A percentile compares a stretch with the other conserved stretches of the same genome.
These are phyloP conservation scores for Porites australiensis DNA, from an alignment of 64 coral and sea anemone genomes.

Conservation along the genomic window DNA sequence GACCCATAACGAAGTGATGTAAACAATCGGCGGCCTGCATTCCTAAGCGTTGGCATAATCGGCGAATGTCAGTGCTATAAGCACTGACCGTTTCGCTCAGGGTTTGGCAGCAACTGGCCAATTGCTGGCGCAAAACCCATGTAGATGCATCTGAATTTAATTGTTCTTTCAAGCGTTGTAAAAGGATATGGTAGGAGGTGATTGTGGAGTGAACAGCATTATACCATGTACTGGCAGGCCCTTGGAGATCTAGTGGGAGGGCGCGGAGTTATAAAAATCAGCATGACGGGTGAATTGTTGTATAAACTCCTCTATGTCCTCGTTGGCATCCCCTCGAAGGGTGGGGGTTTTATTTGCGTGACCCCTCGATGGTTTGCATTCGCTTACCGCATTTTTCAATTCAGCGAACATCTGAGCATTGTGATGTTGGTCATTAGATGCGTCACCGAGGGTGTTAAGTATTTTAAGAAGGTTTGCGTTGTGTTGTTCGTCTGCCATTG, in stretches of 20 bases:
- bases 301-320: neutral
- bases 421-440: too few relatives aligned
- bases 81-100: neutral
- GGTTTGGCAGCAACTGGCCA: neutral
- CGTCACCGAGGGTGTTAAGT: too few relatives aligned
- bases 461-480: too few relatives aligned
- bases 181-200: neutral
- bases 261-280: neutral
- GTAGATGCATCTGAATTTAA: neutral
- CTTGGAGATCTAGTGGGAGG: neutral
- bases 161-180: neutral
- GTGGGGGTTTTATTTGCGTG: too few relatives aligned
- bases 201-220: too few relatives aligned
- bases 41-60: neutral
- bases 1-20: slow-evolving; percentile 1
- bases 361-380: too few relatives aligned
- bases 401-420: too few relatives aligned
- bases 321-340: neutral
- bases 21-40: neutral
- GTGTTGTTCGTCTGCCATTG: too few relatives aligned
- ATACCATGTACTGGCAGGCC: neutral
- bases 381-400: too few relatives aligned
- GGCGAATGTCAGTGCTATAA: neutral
- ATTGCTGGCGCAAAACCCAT: slow-evolving; percentile 10
- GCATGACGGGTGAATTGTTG: neutral